Base-by-base conservation (phyloP, 2,113 vertebrate genomes). In the Gallinago jamesoni region DNA sequence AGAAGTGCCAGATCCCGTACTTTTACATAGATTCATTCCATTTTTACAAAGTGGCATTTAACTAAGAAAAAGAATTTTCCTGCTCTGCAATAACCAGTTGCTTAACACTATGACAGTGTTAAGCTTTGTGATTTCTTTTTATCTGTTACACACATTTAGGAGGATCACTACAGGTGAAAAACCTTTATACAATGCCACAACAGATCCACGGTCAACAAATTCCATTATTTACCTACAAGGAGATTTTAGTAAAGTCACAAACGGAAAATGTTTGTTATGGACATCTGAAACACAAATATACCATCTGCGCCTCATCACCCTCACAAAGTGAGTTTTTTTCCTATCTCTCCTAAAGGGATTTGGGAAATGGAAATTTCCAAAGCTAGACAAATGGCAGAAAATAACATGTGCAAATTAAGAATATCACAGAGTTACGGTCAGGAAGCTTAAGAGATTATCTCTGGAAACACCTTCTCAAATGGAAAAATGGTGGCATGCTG, bases 301-400 rank as follows among this genome's bases (percentile, higher is more conserved):
- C 23, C 33, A 27, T 73, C 59, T n/a, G 28, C 45, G 47, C 21
- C 73, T 76, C 76, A 70, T 55, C 25, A 19, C 24, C 17, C 15
- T 1, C 47, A 62, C 24, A 78, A 63, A 81, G 35, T 2, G 6
- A 67, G 12, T 10, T 11, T 94, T 94, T 94, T 74, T 67, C 89
- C 86, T 68, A 5, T 55, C 31, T 63, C 56, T 74, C 43, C 84
- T 95, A 89, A 94, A 92, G 84, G 33, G 69, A 95, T 87, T 89
- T 84, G 39, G 93, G 84, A 95, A 94, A 94, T 87, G 93, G 95
- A 97, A 96, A 84, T 91, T 97, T 95, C 93, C 89, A 92, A 12
- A 4, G 4, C 63, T 69, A 57, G 50, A 86, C 48, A 93, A 93
- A 67, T 59, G 37, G 83, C 48, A 94, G 60, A 95, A 95, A 94